Conservation (phyloP, 2,113 vertebrate species). For the Tragulus kanchil region DNA sequence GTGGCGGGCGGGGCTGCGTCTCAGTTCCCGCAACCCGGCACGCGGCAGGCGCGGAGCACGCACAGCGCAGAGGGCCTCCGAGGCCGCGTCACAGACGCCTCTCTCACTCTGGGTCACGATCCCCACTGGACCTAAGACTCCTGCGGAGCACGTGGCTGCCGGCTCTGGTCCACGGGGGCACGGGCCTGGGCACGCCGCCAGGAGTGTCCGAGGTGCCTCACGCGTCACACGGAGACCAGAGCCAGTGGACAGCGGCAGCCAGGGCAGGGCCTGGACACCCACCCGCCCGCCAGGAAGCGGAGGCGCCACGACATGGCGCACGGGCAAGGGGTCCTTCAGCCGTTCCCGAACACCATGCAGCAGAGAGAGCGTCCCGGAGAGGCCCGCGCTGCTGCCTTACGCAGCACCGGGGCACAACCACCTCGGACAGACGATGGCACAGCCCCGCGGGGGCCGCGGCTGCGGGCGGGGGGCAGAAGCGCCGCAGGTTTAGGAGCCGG, state of each 20-base stretch:
- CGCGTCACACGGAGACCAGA: not conserved
- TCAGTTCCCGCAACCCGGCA: not conserved
- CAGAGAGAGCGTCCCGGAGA: no score
- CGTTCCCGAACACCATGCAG: not conserved
- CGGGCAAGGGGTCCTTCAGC: not conserved
- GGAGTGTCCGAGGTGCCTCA: rapidly evolving
- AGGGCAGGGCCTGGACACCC: not conserved
- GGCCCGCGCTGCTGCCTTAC: no score
- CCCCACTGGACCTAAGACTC: not conserved
- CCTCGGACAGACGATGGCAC: not conserved
- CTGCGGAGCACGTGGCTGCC: rapidly evolving
- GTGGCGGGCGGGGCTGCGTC: not conserved
- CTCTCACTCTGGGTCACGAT: not conserved
- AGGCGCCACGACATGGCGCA: no score
- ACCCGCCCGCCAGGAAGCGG: not conserved
- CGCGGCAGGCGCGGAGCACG: rapidly evolving
- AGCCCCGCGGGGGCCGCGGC: not conserved
- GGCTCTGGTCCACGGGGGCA: not conserved
- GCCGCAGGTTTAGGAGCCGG: not conserved
- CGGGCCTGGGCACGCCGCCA: not conserved
- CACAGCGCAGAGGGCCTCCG: rapidly evolving
- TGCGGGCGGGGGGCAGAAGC: not conserved
- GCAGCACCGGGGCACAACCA: no score
- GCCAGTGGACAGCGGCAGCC: not conserved
- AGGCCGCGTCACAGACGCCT: not conserved